These are phyloP conservation scores for Melikaiella ostensackeni DNA, from an alignment of 2,888 invertebrate genomes.

Conservation along the genomic window DNA sequence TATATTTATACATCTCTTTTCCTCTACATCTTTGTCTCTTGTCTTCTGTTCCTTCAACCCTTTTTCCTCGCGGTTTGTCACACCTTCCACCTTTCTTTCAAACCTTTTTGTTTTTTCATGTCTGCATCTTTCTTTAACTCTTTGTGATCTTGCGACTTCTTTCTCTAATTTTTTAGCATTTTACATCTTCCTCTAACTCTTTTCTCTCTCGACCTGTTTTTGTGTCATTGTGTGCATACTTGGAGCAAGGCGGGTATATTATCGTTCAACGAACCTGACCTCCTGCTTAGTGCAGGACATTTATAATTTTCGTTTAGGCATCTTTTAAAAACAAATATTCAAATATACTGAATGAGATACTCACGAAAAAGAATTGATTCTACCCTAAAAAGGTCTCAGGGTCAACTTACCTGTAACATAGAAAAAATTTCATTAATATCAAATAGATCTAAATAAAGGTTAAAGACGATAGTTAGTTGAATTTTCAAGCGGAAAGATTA, in stretches of 20 bases:
- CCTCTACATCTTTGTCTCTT: constrained; percentile 34
- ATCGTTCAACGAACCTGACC: constrained; percentile 51
- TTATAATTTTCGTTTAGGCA: too few relatives aligned
- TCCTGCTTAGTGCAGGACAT: constrained; percentile 28
- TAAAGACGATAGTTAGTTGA: too few relatives aligned
- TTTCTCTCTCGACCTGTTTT: not conserved
- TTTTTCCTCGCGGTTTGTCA: constrained; percentile 26
- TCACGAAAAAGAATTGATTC: not conserved
- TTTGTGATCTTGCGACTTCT: constrained; percentile 39
- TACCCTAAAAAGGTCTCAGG: not conserved
- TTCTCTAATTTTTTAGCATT: constrained; percentile 21
- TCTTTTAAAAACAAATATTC: not conserved
- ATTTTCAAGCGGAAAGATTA: too few relatives aligned
- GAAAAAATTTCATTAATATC: not conserved
- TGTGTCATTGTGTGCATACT: constrained; percentile 6
- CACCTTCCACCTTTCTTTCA: constrained; percentile 34
- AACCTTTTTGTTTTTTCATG: constrained; percentile 33
- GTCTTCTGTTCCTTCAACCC: constrained; percentile 29
- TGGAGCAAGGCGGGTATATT: constrained; percentile 42
- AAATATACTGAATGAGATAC: not conserved
- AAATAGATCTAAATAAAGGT: too few relatives aligned
- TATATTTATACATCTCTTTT: constrained; percentile 42
- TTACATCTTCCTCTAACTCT: constrained; percentile 18
- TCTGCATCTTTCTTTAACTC: not conserved
- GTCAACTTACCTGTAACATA: constrained; percentile 18